These are phyloP conservation scores for Exephanes ischioxanthus DNA, from an alignment of 2,888 invertebrate species.

Conservation along the genomic window DNA sequence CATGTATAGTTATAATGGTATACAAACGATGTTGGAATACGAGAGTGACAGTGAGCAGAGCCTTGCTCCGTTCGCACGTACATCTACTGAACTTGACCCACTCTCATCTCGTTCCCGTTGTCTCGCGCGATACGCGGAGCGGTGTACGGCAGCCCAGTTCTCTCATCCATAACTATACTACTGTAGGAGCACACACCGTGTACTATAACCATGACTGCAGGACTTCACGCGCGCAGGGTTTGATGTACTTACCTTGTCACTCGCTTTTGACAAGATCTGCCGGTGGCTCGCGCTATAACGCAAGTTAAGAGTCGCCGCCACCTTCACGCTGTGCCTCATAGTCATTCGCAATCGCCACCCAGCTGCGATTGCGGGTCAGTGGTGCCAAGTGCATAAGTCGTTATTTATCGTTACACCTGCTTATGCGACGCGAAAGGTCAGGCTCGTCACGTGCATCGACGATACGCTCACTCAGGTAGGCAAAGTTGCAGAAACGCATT, in stretches of 20 bases:
- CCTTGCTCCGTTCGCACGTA: slow-evolving; percentile 73
- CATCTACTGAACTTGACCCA: slow-evolving; percentile 78
- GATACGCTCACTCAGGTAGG: background rate
- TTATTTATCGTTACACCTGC: slow-evolving; percentile 47
- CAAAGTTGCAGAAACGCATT: no score
- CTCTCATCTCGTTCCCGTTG: slow-evolving; percentile 69
- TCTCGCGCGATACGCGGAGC: slow-evolving; percentile 62
- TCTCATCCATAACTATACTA: slow-evolving; percentile 13
- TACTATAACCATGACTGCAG: slow-evolving; percentile 7
- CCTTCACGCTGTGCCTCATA: slow-evolving; percentile 30
- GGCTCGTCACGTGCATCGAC: background rate
- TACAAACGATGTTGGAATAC: slow-evolving; percentile 65
- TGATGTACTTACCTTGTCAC: background rate
- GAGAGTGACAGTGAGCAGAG: slow-evolving; percentile 74
- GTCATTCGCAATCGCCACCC: slow-evolving; percentile 46
- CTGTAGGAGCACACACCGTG: background rate
- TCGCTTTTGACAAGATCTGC: background rate
- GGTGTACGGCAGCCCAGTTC: slow-evolving; percentile 46
- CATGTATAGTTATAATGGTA: slow-evolving; percentile 31
- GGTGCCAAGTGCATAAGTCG: slow-evolving; percentile 58
- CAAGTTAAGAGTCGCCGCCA: background rate
- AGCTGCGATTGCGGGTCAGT: slow-evolving; percentile 44
- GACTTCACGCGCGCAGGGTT: background rate
- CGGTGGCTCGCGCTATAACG: background rate
- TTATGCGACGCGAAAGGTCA: slow-evolving; percentile 23